Conservation (phyloP, 2,797 vertebrate species). For the Xiphorhynchus erythropygius region DNA sequence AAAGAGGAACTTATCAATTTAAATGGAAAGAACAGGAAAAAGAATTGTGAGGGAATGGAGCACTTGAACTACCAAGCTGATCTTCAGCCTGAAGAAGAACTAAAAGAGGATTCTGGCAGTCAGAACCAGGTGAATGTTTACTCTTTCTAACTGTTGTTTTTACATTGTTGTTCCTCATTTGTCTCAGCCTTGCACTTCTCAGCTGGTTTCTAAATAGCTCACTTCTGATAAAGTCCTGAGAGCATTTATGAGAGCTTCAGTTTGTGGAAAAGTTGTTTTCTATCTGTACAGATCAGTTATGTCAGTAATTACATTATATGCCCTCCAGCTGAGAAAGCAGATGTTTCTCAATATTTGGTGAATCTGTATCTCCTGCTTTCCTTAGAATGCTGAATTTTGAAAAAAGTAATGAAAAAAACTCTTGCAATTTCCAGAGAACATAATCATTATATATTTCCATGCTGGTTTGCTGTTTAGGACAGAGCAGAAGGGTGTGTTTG, state of each 20-base stretch:
- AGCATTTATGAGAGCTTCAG: background rate
- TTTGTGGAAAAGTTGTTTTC: background rate
- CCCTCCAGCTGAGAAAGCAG: background rate
- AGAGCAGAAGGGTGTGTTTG: background rate
- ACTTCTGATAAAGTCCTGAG: background rate
- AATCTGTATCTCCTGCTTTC: background rate
- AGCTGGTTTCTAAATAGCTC: background rate
- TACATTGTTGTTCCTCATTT: background rate
- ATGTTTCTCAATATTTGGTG: background rate
- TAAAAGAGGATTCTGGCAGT: constrained; percentile 2
- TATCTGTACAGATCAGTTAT: background rate
- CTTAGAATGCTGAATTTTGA: background rate
- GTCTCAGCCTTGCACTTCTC: background rate
- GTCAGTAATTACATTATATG: background rate
- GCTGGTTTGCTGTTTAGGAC: background rate
- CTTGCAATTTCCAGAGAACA: background rate
- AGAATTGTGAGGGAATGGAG: constrained; percentile 58
- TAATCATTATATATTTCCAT: background rate
- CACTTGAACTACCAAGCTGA: background rate
- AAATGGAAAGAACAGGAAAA: constrained; percentile 43
- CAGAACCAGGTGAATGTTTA: constrained; percentile 64
- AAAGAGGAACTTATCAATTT: background rate
- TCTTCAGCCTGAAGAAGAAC: constrained; percentile 35
- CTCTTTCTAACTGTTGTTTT: background rate
- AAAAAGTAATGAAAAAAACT: background rate